Conservation (phyloP, 2,888 invertebrate genomes). For the Artemia sp. region DNA sequence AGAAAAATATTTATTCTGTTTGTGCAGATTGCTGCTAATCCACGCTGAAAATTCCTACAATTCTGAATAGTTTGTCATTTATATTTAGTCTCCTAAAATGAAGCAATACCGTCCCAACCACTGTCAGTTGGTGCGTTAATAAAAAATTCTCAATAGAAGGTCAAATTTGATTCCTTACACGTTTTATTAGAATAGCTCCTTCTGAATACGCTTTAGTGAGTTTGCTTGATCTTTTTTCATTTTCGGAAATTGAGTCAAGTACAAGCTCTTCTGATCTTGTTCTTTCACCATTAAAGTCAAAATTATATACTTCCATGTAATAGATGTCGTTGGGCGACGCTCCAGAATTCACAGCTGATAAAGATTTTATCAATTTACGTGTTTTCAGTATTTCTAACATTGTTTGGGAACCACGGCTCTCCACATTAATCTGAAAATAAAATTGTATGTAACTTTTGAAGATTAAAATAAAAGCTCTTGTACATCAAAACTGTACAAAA, state of each 20-base stretch:
- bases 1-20: no score
- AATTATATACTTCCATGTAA: conserved; percentile 15
- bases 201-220: conserved; percentile 8
- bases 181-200: conserved; percentile 1
- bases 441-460: background rate
- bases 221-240: background rate
- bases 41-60: no score
- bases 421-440: conserved; percentile 12
- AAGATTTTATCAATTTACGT: conserved; percentile 2
- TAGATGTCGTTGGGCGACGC: background rate
- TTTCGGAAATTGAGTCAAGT: background rate
- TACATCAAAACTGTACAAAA: no score
- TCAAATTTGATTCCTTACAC: background rate
- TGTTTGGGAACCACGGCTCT: conserved; percentile 16
- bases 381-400: background rate
- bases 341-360: conserved; percentile 1
- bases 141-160: no score
- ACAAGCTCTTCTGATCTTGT: conserved; percentile 2
- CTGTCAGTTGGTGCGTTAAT: no score
- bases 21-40: no score
- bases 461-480: background rate
- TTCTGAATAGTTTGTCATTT: no score
- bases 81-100: no score
- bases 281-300: conserved; percentile 7
- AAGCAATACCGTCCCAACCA: no score